Base-by-base conservation (phyloP, 2,888 invertebrate species). In the Oasisia sp. region DNA sequence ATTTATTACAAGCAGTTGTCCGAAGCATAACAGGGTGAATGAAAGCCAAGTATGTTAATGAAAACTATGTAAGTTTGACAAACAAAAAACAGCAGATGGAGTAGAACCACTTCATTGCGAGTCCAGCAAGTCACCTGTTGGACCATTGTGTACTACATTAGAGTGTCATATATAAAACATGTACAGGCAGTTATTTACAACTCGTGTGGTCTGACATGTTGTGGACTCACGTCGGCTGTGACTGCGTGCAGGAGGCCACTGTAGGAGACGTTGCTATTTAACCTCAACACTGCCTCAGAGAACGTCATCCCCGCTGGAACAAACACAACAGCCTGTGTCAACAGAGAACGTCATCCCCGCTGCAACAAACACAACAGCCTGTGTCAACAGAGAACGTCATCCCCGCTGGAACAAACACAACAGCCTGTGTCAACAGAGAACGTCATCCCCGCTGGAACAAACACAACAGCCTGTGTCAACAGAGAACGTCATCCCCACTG, bases 231-330 rank as follows among this genome's bases (percentile, higher is more conserved):
- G 97, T 99, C 99, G 97, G 99, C 98, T 44, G 99, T 98, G 94
- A 99, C 98, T 94, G 99, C 98, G 97, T 99, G 99, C 94, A 98
- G 97, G 91, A 99, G 97, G 32, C 99, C 99, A 96, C 98, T 99
- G 97, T 99, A 99, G 4, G 99, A 98, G 95, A 99, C 97, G 96
- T 99, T 99, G 91, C 99, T 98, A 97, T 99, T 99, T 97, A 99
- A 99, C 93, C 99, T 91, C 8, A 93, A 98, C 38, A 99, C 97
- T 94, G 98, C 98, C 96, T 99, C 98, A 44, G 97, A 96, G 95
- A 98, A 97, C 8, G 97, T 96, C 96, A 97, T 97, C 89, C 97
- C 97, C 38, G 97, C 97, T 94, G 94, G 27, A 94, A 96, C 96
- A 97, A 95, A 96, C 96, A 97, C 95, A 98, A 97, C 97, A 98